Evolutionary conservation across 2,797 vertebrate genomes (phyloP).

Genomic region (Sparidentex hasta): DNA sequence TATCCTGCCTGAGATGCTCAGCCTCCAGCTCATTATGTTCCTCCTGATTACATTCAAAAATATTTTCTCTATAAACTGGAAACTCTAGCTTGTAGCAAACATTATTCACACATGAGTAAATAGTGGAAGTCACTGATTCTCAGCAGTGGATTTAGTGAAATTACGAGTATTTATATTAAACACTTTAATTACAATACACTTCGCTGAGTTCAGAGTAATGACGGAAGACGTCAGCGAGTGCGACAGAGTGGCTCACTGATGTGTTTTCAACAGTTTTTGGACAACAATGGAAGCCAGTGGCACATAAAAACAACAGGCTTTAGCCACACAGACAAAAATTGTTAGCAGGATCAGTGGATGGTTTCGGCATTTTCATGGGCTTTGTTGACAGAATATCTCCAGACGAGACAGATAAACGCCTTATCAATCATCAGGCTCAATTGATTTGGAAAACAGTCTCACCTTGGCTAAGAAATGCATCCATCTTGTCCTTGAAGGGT

Average conservation of each 20-base stretch:
- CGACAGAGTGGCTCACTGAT: neutral
- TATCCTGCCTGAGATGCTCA: neutral
- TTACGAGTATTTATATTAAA: slow-evolving; percentile 6
- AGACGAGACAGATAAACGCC: neutral
- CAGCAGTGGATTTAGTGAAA: neutral
- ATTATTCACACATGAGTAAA: neutral
- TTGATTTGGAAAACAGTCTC: slow-evolving; percentile 56
- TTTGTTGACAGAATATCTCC: slow-evolving; percentile 6
- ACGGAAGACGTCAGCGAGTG: neutral
- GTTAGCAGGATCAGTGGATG: neutral
- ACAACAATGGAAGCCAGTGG: neutral
- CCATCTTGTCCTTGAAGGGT: slow-evolving; percentile 97
- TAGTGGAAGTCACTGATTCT: neutral
- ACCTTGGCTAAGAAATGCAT: slow-evolving; percentile 93
- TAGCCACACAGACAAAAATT: neutral
- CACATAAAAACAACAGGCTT: no score
- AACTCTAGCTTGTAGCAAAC: neutral
- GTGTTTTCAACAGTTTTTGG: neutral
- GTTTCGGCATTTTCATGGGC: slow-evolving; percentile 9
- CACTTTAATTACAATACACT: neutral
- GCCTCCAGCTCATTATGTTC: neutral
- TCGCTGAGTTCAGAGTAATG: neutral
- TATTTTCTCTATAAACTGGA: neutral
- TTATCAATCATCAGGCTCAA: neutral
- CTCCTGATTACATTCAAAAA: neutral